These are phyloP conservation scores for Melanostoma scalare DNA, from an alignment of 2,888 invertebrate genomes.

Conservation along the genomic window DNA sequence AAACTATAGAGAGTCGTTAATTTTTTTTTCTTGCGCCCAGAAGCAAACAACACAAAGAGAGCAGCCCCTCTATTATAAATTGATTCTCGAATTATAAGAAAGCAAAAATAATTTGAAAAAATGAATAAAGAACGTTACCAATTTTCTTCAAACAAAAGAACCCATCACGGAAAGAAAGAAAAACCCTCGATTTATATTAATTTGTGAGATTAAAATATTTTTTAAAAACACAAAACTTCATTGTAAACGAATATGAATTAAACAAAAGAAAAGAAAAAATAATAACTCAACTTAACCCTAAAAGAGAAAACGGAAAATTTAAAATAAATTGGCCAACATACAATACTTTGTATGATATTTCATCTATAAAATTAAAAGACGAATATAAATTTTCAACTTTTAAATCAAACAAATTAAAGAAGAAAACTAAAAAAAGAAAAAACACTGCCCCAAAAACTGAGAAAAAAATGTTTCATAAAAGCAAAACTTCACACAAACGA, in stretches of 20 bases:
- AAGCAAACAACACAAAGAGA: constrained; percentile 57
- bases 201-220: constrained; percentile 37
- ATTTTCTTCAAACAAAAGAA: constrained; percentile 52
- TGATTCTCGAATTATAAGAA: constrained; percentile 43
- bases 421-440: constrained; percentile 7
- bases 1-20: constrained; percentile 42
- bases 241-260: constrained; percentile 5
- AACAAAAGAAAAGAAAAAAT: constrained; percentile 9
- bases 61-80: constrained; percentile 58
- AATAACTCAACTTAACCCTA: constrained; percentile 20
- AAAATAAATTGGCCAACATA: constrained; percentile 44
- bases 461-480: constrained; percentile 36
- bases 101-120: constrained; percentile 29
- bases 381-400: constrained; percentile 27
- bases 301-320: constrained; percentile 20
- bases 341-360: constrained; percentile 21
- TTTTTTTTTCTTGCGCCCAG: constrained; percentile 49
- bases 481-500: constrained; percentile 28
- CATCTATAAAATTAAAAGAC: constrained; percentile 16
- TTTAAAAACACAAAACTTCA: constrained; percentile 24
- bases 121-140: constrained; percentile 24
- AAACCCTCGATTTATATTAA: constrained; percentile 65
- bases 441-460: constrained; percentile 59
- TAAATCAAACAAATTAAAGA: constrained; percentile 17
- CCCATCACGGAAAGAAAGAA: constrained; percentile 51